Evolutionary conservation across 2,797 vertebrate genomes (phyloP).

Genomic region (Buceros bicornis): DNA sequence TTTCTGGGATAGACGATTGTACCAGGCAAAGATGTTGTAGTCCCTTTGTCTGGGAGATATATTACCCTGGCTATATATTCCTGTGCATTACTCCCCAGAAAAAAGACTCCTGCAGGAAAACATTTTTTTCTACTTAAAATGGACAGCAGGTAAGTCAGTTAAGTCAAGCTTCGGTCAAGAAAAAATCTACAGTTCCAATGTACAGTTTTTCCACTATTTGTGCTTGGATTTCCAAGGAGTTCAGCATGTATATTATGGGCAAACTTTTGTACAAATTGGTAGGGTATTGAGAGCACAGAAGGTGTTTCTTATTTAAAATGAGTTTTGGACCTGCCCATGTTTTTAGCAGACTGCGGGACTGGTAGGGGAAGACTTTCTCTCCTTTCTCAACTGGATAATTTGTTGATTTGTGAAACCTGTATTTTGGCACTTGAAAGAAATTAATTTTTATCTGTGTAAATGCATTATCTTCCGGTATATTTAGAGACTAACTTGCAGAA

Average conservation of each 20-base stretch:
- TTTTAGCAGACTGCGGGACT: background rate
- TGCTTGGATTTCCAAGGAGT: background rate
- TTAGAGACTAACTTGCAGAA: background rate
- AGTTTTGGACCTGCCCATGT: background rate
- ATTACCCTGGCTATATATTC: background rate
- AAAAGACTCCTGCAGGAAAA: background rate
- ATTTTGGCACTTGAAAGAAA: background rate
- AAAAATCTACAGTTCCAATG: background rate
- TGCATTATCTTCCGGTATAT: background rate
- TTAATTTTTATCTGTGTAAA: background rate
- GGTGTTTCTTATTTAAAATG: background rate
- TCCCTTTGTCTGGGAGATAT: accelerated
- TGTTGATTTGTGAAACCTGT: background rate
- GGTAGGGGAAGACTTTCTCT: background rate
- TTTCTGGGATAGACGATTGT: background rate
- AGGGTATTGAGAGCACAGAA: background rate
- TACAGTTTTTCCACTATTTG: background rate
- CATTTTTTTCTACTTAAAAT: background rate
- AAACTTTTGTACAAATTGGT: background rate
- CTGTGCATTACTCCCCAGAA: background rate
- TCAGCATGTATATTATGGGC: background rate
- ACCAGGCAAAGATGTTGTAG: background rate
- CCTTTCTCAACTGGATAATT: background rate
- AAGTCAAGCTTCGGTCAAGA: background rate
- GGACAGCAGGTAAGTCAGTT: background rate